Evolutionary conservation across 2,113 vertebrate species (phyloP).

Genomic region (Cisticola juncidis): DNA sequence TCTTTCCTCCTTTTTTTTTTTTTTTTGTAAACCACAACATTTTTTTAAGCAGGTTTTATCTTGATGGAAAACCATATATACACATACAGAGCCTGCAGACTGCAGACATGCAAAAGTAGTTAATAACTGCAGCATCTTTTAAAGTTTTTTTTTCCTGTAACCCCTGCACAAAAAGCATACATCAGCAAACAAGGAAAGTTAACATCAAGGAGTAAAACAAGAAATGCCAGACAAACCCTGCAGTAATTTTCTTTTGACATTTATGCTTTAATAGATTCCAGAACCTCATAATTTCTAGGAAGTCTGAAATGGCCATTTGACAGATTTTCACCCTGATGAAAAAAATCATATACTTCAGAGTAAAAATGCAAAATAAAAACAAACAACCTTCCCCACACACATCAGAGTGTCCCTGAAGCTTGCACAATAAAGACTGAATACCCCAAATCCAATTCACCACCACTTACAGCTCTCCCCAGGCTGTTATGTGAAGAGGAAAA

Average conservation of each 20-base stretch:
- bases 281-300: constrained; percentile 68
- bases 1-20: background rate
- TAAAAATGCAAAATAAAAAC: constrained; percentile 39
- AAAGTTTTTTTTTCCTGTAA: background rate
- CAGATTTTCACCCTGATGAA: constrained; percentile 62
- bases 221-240: constrained; percentile 58
- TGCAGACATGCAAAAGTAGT: background rate
- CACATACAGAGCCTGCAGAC: background rate
- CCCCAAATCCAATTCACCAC: background rate
- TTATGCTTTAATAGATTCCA: constrained; percentile 78
- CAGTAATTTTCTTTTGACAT: constrained; percentile 75
- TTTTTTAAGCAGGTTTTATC: constrained; percentile 42
- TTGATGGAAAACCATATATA: background rate
- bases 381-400: background rate
- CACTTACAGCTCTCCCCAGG: background rate
- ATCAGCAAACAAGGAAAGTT: constrained; percentile 37
- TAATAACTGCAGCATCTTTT: constrained; percentile 5
- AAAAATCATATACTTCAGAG: constrained; percentile 47
- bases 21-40: background rate
- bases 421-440: background rate
- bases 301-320: constrained; percentile 56
- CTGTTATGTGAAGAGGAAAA: background rate
- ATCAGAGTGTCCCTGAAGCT: background rate
- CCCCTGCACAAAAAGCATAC: background rate
- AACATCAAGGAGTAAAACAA: constrained; percentile 52